phyloP scores from a whole-genome alignment of 2,113 vertebrate genomes.

The Xiphophorus couchianus region DNA sequence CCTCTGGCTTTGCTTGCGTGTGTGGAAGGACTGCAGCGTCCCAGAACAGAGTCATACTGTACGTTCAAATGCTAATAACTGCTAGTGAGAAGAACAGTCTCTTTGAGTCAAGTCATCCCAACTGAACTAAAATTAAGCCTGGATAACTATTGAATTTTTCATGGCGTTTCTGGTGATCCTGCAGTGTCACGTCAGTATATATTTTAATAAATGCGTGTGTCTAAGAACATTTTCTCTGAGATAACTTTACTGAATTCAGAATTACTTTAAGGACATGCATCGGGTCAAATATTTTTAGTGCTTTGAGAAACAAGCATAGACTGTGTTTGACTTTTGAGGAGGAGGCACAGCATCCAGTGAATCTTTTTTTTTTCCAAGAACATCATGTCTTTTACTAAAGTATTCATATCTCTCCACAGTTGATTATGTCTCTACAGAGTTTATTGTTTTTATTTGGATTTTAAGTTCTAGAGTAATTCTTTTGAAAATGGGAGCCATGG shows the following conservation, averaged over 20 bases:
- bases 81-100: not conserved
- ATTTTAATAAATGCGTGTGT: not conserved
- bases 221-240: not conserved
- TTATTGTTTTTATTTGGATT: too few species aligned
- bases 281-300: not conserved
- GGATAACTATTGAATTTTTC: not conserved
- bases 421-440: too few species aligned
- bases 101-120: too few species aligned
- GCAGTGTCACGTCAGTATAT: not conserved
- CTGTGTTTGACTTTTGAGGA: not conserved
- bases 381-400: too few species aligned
- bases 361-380: too few species aligned
- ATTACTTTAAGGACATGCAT: too few species aligned
- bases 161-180: not conserved
- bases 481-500: too few species aligned
- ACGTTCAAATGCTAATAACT: not conserved
- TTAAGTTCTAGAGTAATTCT: too few species aligned
- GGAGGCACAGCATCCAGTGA: not conserved
- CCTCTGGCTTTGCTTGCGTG: slow-evolving; percentile 7
- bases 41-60: not conserved
- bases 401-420: too few species aligned
- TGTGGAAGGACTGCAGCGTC: not conserved
- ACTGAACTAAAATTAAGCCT: not conserved
- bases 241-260: not conserved
- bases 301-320: not conserved